Conservation (phyloP, 2,113 vertebrate species). For the Amia ocellicauda region DNA sequence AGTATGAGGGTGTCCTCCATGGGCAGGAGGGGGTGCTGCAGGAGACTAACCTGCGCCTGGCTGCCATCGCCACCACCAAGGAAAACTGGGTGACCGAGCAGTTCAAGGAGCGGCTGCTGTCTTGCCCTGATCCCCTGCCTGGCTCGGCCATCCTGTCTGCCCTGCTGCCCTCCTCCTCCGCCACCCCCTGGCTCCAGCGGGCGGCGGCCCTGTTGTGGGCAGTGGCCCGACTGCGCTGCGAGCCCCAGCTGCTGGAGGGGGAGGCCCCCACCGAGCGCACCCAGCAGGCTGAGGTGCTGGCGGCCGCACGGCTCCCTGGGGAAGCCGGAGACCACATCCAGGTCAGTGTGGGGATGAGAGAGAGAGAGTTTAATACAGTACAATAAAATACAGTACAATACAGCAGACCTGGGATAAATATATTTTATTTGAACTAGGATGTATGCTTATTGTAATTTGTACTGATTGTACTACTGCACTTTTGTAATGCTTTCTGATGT, state of each 20-base stretch:
- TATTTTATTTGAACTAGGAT: slow-evolving; percentile 1
- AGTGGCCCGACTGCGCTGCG: slow-evolving; percentile 56
- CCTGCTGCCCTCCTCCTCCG: slow-evolving; percentile 51
- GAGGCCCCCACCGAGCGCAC: slow-evolving; percentile 58
- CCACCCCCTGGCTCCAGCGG: slow-evolving; percentile 48
- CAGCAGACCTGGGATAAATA: neutral
- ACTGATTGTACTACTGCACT: too few relatives aligned
- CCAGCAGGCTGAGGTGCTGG: slow-evolving; percentile 65
- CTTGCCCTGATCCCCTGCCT: slow-evolving; percentile 56
- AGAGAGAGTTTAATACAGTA: too few relatives aligned
- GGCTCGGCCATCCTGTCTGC: slow-evolving; percentile 64
- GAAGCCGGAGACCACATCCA: slow-evolving; percentile 56
- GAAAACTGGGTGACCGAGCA: slow-evolving; percentile 71
- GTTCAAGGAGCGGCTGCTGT: slow-evolving; percentile 62
- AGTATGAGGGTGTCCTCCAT: slow-evolving; percentile 50
- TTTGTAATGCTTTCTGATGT: neutral
- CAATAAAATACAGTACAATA: neutral
- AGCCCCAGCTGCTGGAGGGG: slow-evolving; percentile 59
- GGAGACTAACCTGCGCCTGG: slow-evolving; percentile 43
- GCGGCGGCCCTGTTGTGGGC: slow-evolving; percentile 66
- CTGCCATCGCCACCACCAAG: slow-evolving; percentile 24
- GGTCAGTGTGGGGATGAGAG: slow-evolving; percentile 35
- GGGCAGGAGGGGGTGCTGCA: slow-evolving; percentile 52
- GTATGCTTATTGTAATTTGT: too few relatives aligned
- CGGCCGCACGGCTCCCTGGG: slow-evolving; percentile 63